These are phyloP conservation scores for Thaleichthys pacificus DNA, from an alignment of 2,797 vertebrate species.

Conservation along the genomic window DNA sequence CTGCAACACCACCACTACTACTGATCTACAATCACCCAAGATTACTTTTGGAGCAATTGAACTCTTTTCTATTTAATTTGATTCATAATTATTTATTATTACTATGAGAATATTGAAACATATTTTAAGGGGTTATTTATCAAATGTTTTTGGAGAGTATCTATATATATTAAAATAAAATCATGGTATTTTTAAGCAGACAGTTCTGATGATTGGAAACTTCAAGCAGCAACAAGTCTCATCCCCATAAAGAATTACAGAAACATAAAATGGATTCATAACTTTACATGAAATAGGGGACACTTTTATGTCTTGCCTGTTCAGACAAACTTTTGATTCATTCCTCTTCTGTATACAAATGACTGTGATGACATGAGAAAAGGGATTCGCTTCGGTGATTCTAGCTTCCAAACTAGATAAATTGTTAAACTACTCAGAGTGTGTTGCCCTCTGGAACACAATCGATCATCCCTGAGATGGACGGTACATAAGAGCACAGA, in stretches of 20 bases:
- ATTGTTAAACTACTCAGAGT: constrained; percentile 32
- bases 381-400: too few relatives aligned
- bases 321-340: too few relatives aligned
- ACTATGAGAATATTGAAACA: too few relatives aligned
- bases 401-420: constrained; percentile 13
- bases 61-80: not conserved
- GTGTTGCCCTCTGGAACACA: constrained; percentile 5
- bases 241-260: too few relatives aligned
- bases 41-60: not conserved
- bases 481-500: constrained; percentile 22
- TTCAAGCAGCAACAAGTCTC: too few relatives aligned
- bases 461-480: constrained; percentile 42
- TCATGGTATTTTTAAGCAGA: not conserved
- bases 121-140: too few relatives aligned
- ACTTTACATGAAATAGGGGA: too few relatives aligned
- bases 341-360: too few relatives aligned
- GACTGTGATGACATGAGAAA: not conserved
- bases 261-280: too few relatives aligned
- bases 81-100: too few relatives aligned
- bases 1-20: constrained; percentile 37
- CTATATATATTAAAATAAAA: not conserved
- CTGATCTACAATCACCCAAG: constrained; percentile 17
- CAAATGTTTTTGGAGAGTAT: not conserved
- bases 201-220: too few relatives aligned
- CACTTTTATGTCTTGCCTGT: too few relatives aligned